Evolutionary conservation across 2,888 invertebrate species (phyloP).

Genomic region (Clivina fossor): DNA sequence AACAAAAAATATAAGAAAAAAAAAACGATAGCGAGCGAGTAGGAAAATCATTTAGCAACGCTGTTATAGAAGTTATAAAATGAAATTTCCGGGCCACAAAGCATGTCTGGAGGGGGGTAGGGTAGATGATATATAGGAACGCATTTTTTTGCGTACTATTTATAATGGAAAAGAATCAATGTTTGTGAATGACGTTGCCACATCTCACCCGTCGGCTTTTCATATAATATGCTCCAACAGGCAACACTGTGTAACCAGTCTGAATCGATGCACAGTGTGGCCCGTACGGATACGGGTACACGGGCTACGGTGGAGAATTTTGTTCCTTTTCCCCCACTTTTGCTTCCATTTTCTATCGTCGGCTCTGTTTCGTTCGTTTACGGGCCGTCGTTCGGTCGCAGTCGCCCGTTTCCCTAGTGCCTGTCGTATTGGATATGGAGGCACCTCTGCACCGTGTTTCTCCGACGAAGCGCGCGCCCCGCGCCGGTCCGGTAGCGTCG

Average conservation of each 20-base stretch:
- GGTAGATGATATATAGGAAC: slow-evolving; percentile 54
- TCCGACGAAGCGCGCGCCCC: no score
- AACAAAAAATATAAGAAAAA: no score
- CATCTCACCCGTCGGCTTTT: slow-evolving; percentile 34
- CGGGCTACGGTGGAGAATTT: neutral
- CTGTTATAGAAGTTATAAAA: slow-evolving; percentile 54
- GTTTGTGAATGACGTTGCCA: slow-evolving; percentile 48
- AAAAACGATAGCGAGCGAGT: no score
- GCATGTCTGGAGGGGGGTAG: slow-evolving; percentile 47
- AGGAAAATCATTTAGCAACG: slow-evolving; percentile 51
- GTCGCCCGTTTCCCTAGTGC: no score
- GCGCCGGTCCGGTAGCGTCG: no score
- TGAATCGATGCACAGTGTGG: slow-evolving; percentile 22
- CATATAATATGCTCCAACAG: slow-evolving; percentile 26
- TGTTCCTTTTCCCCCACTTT: neutral
- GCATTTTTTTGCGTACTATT: slow-evolving; percentile 56
- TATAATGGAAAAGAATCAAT: slow-evolving; percentile 55
- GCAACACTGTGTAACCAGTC: slow-evolving; percentile 16
- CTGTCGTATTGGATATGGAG: no score
- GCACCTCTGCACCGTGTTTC: no score
- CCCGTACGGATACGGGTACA: neutral
- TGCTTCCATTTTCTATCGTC: neutral
- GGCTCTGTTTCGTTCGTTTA: neutral
- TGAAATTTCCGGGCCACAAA: slow-evolving; percentile 55
- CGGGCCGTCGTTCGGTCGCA: no score